Evolutionary conservation across 2,888 invertebrate genomes (phyloP).

Genomic region (Megastigmus dorsalis): DNA sequence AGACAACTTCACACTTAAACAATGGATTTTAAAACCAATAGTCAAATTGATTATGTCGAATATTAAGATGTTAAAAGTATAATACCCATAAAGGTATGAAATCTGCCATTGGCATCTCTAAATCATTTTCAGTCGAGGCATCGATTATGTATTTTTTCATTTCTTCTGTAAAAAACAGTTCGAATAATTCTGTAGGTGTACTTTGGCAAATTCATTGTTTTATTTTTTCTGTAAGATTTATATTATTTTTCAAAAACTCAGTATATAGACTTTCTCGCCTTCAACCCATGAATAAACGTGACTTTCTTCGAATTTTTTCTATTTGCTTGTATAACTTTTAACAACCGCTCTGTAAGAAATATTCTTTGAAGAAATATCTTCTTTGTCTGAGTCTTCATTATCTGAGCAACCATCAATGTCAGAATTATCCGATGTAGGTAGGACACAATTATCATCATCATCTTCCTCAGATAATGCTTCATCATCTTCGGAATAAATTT

Average conservation of each 20-base stretch:
- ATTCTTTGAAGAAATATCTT: not conserved
- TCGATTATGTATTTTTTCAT: not conserved
- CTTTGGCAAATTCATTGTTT: not conserved
- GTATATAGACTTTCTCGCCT: too few relatives aligned
- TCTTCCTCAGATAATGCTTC: not conserved
- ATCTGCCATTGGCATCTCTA: not conserved
- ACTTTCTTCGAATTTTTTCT: not conserved
- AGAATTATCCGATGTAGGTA: constrained; percentile 5
- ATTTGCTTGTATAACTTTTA: not conserved
- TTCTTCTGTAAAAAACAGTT: not conserved
- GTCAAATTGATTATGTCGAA: not conserved
- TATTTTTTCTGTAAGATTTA: not conserved
- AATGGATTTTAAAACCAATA: not conserved
- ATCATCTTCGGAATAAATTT: too few relatives aligned
- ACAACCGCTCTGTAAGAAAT: constrained; percentile 4
- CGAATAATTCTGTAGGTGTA: not conserved
- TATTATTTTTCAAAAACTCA: not conserved
- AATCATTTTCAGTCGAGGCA: not conserved
- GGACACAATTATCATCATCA: not conserved
- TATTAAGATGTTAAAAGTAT: not conserved
- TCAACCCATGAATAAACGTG: not conserved
- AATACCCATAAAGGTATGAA: not conserved
- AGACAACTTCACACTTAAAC: constrained; percentile 1
- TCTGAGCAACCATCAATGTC: not conserved
- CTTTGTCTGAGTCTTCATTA: not conserved